Evolutionary conservation across 2,888 invertebrate genomes (phyloP), one percentile per base, ranked within the genome.

Genomic region (Cinara cedri): DNA sequence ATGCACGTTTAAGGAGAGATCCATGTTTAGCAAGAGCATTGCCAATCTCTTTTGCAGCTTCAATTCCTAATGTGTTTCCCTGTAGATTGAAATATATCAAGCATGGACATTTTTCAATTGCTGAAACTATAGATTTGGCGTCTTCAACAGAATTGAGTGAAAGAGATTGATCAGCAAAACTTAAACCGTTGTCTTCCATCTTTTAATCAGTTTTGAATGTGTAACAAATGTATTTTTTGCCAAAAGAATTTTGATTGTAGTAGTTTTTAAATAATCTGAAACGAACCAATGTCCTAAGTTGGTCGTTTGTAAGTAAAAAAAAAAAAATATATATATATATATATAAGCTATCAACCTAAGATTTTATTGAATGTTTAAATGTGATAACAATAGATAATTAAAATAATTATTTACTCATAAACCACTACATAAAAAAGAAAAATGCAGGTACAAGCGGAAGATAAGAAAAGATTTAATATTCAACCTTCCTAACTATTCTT

Each of bases 61-160:
- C 91, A 14, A 96, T 93, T 0, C 98, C 97, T 26, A 98, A 87
- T 0, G 97, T 97, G 85, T 98, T 98, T 10, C 97, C 98, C 82
- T 96, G 95, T 51, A 98, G 87, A 80, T 94, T 91, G 9, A 98
- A 88, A 83, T 89, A 93, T 75, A 90, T 89, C 80, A 97, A 88
- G 51, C 90, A 87, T 0, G 89, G 86, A 84, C 92, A 93, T 72
- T 88, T 87, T 82, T 90, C 88, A 76, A 98, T 94, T 0, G 92
- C 93, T 19, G 92, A 89, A 6, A 93, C 89, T 4, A 97, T 91
- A 71, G 89, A 89, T 84, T 90, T 87, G 0, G 93, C 96, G 88
- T 96, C 93, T 81, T 90, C 88, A 72, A 90, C 92, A 0, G 89
- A 89, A 85, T 95, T 89, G 83, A 96, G 89, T 87, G 94, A 94